Base-by-base conservation (phyloP, 2,113 vertebrate genomes). In the Oriolus oriolus region DNA sequence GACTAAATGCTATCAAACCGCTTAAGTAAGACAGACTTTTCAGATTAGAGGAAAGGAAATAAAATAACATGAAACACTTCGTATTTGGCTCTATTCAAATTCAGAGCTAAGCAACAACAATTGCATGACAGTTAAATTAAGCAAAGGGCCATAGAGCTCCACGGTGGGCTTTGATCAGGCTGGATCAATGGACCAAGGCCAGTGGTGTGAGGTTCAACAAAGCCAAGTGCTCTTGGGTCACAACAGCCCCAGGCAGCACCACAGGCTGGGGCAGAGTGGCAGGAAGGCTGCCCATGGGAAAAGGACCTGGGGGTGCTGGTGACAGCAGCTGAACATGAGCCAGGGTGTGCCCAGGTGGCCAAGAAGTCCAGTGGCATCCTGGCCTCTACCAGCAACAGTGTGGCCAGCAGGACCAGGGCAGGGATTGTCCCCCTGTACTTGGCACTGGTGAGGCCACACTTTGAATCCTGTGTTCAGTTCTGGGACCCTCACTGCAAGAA, bases 401-500 rank as follows among this genome's bases (percentile, higher is more conserved):
- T 65, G 84, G 54, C 18, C 90, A 77, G 39, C 50, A 83, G 84
- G 39, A 33, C 1, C 9, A 59, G 37, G 56, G 26, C 26, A 42
- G 69, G 7, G 20, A 60, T 7, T 10, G 6, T 4, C 1, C 10
- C 47, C 7, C 16, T 59, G 56, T 16, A 15, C 13, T 18, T 0
- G 0, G 61, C 3, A 11, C 11, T 42, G 61, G 5, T 19, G n/a
- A 47, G 26, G 30, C 11, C 0, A 1, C 24, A 50, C 4, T 28
- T 39, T 0, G 0, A 39, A 22, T 26, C 1, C 7, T 14, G 20
- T 2, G 14, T 8, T 22, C 20, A n/a, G 2, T 9, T 65, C 5
- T 52, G 33, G 2, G 3, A 2, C 13, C 3, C 45, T 52, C 11
- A 27, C 9, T 52, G 1, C 13, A 35, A 19, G 49, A 35, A 50